Conservation (phyloP, 1,140 invertebrate genomes). For the Glomeris maerens region DNA sequence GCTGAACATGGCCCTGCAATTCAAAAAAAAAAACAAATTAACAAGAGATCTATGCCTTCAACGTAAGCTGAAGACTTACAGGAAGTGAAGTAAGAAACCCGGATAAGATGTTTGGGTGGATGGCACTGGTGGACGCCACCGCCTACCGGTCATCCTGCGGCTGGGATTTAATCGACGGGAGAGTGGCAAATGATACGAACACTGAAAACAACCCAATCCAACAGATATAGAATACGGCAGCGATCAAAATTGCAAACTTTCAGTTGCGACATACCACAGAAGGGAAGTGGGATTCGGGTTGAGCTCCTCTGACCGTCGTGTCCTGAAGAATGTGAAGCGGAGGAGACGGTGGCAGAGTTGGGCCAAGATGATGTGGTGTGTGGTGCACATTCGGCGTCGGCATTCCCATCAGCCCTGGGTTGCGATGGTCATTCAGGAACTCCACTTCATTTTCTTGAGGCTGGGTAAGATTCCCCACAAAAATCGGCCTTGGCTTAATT, state of each 20-base stretch:
- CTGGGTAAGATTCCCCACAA: slow-evolving; percentile 11
- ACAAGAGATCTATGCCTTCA: slow-evolving; percentile 2
- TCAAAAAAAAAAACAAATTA: slow-evolving; percentile 14
- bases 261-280: slow-evolving; percentile 1
- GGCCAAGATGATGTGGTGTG: neutral
- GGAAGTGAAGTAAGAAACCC: slow-evolving; percentile 61
- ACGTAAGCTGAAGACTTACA: slow-evolving; percentile 40
- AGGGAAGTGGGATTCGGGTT: slow-evolving; percentile 27
- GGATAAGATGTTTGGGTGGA: slow-evolving; percentile 30
- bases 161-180: slow-evolving; percentile 12
- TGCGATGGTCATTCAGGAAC: slow-evolving; percentile 20
- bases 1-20: slow-evolving; percentile 65
- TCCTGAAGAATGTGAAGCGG: slow-evolving; percentile 26
- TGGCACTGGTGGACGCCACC: slow-evolving; percentile 25
- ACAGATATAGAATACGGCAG: too few species aligned
- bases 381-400: slow-evolving; percentile 9
- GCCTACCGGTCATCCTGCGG: slow-evolving; percentile 25
- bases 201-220: slow-evolving; percentile 8
- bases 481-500: neutral
- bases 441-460: slow-evolving; percentile 24
- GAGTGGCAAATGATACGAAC: slow-evolving; percentile 3
- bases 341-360: slow-evolving; percentile 15
- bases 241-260: neutral
- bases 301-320: slow-evolving; percentile 25
- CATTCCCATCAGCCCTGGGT: slow-evolving; percentile 13